Evolutionary conservation across 1,140 invertebrate genomes (phyloP).

Genomic region (Lordiphosa mommai): DNA sequence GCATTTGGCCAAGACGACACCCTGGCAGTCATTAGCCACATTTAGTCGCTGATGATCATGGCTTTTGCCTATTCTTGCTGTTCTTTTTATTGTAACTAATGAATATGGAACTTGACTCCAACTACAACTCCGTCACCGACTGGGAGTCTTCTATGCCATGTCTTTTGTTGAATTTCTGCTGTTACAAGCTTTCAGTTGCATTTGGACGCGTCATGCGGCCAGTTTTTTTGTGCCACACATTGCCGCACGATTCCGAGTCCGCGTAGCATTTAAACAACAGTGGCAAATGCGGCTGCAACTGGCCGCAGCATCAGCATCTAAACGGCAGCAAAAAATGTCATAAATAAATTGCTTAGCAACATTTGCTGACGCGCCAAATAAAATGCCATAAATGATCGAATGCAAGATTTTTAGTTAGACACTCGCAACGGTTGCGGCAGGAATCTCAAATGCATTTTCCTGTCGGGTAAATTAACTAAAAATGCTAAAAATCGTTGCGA

Average conservation of each 20-base stretch:
- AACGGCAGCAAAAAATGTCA: constrained; percentile 71
- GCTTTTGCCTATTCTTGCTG: constrained; percentile 17
- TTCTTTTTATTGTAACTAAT: constrained; percentile 59
- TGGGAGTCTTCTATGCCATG: constrained; percentile 34
- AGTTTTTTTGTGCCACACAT: constrained; percentile 74
- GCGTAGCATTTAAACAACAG: constrained; percentile 44
- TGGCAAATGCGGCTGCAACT: constrained; percentile 34
- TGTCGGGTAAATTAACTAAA: constrained; percentile 79
- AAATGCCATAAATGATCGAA: constrained; percentile 78
- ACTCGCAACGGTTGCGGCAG: constrained; percentile 31
- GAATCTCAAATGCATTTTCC: constrained; percentile 73
- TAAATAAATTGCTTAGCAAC: constrained; percentile 79
- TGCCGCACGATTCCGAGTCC: constrained; percentile 66
- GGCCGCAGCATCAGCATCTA: constrained; percentile 23
- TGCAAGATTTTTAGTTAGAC: constrained; percentile 66
- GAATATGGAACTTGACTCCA: constrained; percentile 73
- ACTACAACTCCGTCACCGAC: constrained; percentile 13
- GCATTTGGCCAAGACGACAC: constrained; percentile 44
- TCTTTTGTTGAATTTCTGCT: constrained; percentile 22
- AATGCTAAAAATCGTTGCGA: constrained; percentile 76
- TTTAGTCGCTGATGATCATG: constrained; percentile 57
- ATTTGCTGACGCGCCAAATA: constrained; percentile 79
- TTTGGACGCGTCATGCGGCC: constrained; percentile 72
- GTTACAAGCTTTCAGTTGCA: too few relatives aligned
- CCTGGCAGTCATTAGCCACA: constrained; percentile 62